Base-by-base conservation (phyloP, 2,888 invertebrate species). In the Volucella zonaria region DNA sequence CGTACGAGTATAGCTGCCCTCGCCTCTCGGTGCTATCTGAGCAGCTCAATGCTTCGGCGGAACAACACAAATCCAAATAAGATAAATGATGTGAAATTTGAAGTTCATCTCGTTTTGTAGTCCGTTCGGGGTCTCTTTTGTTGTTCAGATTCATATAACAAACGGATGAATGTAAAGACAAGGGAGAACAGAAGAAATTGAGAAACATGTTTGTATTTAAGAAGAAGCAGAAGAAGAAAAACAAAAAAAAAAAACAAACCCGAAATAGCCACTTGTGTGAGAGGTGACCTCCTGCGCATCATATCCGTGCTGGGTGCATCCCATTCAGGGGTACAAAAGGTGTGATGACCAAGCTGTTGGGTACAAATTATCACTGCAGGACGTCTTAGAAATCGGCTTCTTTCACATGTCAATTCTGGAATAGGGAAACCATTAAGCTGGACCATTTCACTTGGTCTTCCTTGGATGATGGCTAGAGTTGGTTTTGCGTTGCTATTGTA, bases 361-460 rank as follows among this genome's bases (percentile, higher is more conserved):
- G 86, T 87, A 87, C 88, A 88, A 88, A 88, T 88, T 88, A 88
- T 87, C 88, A 86, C 88, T 80, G 87, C 88, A 87, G 87, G 88
- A 87, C 85, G 82, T 80, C 88, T 86, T 78, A 87, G 81, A 86
- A 87, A 83, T 87, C 88, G 88, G 88, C 83, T 83, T 58, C 88
- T 87, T 88, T 88, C 62, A 77, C 76, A 73, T 73, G 85, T 85
- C 81, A 76, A 81, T 73, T 62, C 71, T 31, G 49, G 76, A 15
- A 58, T 42, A 66, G 79, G 59, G 61, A 80, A 76, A 61, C 64
- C 73, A 81, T 81, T 77, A 75, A 76, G 71, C 12, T n/a, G 61
- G 43, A 10, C 14, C 66, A 23, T 31, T 52, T 14, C 6, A 15
- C 31, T 31, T 4, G 31, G 6, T 31, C 31, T 31, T 31, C 31